Evolutionary conservation across 2,797 vertebrate genomes (phyloP).

Genomic region (Acestrorhynchus altus): DNA sequence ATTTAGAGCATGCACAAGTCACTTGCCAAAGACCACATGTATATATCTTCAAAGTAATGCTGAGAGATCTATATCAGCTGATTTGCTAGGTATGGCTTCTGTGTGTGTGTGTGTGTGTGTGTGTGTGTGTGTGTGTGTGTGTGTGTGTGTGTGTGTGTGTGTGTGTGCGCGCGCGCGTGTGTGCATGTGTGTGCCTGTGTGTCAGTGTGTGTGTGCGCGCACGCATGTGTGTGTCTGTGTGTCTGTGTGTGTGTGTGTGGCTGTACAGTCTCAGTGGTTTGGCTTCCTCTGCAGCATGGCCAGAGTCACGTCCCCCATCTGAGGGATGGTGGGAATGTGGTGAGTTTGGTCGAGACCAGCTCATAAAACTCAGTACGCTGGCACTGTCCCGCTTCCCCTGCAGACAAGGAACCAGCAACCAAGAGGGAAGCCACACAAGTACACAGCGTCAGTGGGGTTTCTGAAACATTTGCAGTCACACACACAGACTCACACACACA

Average conservation of each 20-base stretch:
- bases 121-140: slow-evolving; percentile 48
- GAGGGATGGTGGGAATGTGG: slow-evolving; percentile 87
- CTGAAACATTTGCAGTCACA: slow-evolving; percentile 50
- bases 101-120: slow-evolving; percentile 21
- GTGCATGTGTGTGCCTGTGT: slow-evolving; percentile 36
- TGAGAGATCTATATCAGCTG: background rate
- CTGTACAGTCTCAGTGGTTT: slow-evolving; percentile 69
- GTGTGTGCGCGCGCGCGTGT: slow-evolving; percentile 35
- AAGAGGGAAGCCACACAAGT: slow-evolving; percentile 81
- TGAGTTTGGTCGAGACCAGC: slow-evolving; percentile 87
- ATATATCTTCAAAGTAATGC: background rate
- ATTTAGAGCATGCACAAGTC: background rate
- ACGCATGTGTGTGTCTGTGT: too few species aligned
- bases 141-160: slow-evolving; percentile 50
- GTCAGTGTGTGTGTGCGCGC: slow-evolving; percentile 46
- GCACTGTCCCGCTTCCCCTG: slow-evolving; percentile 89
- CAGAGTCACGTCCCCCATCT: slow-evolving; percentile 89
- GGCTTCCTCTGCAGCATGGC: slow-evolving; percentile 77
- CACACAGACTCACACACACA: slow-evolving; percentile 34
- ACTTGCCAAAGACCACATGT: background rate
- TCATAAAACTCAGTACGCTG: slow-evolving; percentile 88
- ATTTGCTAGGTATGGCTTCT: background rate
- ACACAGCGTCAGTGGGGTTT: slow-evolving; percentile 66
- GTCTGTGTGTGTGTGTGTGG: slow-evolving; percentile 47
- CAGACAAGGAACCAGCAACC: slow-evolving; percentile 83